Base-by-base conservation (phyloP, 2,888 invertebrate genomes). In the Andricus curvator region DNA sequence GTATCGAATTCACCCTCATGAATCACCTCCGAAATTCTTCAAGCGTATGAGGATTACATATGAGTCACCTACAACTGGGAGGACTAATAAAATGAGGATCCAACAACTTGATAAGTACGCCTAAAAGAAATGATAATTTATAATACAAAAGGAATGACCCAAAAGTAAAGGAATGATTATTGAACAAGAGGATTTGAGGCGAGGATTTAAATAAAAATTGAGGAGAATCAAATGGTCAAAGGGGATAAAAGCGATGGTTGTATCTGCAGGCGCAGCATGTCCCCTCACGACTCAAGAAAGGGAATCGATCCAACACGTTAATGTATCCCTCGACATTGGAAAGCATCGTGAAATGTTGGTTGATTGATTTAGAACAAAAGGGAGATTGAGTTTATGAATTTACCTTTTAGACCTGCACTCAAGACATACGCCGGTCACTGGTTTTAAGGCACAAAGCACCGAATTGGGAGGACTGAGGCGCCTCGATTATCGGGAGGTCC, bases 231-330 rank as follows among this genome's bases (percentile, higher is more conserved):
- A 64, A 64, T 29, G 29, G 64, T 56, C 33, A 29, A 56, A 51
- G 13, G 29, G n/a, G 33, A 74, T 56, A 74, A 56, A 74, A 33
- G 33, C 56, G 56, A 56, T 74, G 56, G 56, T 51, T 33, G 56
- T 44, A 74, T 74, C 74, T 56, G 74, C 67, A 84, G 80, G 82
- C 84, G 82, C 83, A 84, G 85, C 80, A 66, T 85, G 81, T 82
- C 83, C 83, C 84, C 81, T 82, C 80, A 80, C 84, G 85, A 86
- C 88, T 88, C 86, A 86, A 89, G 88, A 85, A 89, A 88, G 87
- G 81, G 86, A 89, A 91, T 91, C 91, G 91, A 91, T 91, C 91
- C 90, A 90, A 89, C 89, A 88, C 86, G 88, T 83, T 88, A 87
- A 88, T 86, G 84, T 84, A 87, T 88, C 85, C 86, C 87, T 83